phyloP scores from a whole-genome alignment of 2,888 invertebrate genomes.

The Dolichopus griseipennis region DNA sequence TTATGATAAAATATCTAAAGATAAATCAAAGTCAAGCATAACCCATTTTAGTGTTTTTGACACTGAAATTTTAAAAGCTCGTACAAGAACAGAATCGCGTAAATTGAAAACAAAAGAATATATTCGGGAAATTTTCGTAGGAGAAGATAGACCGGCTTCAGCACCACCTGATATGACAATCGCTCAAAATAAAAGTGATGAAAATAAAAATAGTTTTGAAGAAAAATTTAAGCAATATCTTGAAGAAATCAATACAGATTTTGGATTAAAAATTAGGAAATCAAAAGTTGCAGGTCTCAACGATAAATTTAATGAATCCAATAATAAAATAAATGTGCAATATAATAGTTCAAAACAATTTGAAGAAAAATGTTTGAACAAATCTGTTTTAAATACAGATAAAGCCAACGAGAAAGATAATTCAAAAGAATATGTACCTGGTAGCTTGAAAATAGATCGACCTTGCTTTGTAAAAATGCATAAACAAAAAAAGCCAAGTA shows the following conservation, averaged over 20 bases:
- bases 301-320: too few relatives aligned
- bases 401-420: not conserved
- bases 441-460: not conserved
- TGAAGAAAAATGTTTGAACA: not conserved
- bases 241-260: conserved; percentile 31
- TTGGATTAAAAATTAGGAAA: conserved; percentile 15
- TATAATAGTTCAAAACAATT: not conserved
- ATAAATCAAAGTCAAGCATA: conserved; percentile 20
- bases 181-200: conserved; percentile 23
- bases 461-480: not conserved
- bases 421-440: not conserved
- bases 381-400: not conserved
- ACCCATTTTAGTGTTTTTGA: conserved; percentile 49
- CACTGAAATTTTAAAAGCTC: conserved; percentile 61
- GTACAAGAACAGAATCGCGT: conserved; percentile 67
- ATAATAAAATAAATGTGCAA: not conserved
- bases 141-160: conserved; percentile 64
- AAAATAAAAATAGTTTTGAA: conserved; percentile 30
- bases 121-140: conserved; percentile 72
- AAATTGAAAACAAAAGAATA: conserved; percentile 64
- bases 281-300: too few relatives aligned
- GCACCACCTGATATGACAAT: conserved; percentile 56
- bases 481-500: conserved; percentile 28
- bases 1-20: conserved; percentile 8
- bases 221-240: conserved; percentile 39